Evolutionary conservation across 2,888 invertebrate genomes (phyloP).

Genomic region (Tholera decimalis): DNA sequence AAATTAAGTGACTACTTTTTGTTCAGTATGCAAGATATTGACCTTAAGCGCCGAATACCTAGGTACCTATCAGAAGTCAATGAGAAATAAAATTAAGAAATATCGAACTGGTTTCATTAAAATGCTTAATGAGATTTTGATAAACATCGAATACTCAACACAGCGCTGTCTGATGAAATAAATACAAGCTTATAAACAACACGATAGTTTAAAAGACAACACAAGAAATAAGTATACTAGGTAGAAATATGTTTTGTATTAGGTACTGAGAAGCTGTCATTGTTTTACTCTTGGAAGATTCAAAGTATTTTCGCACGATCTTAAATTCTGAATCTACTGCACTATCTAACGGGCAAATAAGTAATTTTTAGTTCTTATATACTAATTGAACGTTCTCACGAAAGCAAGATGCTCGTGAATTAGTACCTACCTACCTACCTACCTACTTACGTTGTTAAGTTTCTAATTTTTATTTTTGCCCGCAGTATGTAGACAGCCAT

Average conservation of each 20-base stretch:
- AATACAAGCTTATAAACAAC: slow-evolving; percentile 19
- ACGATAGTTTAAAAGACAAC: slow-evolving; percentile 5
- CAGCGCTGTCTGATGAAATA: slow-evolving; percentile 21
- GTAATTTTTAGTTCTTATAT: slow-evolving; percentile 59
- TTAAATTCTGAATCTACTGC: slow-evolving; percentile 71
- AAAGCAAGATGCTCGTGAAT: slow-evolving; percentile 64
- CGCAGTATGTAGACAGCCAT: slow-evolving; percentile 4
- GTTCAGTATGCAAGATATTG: slow-evolving; percentile 48
- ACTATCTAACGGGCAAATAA: slow-evolving; percentile 73
- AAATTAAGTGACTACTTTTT: slow-evolving; percentile 26
- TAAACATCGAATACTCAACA: slow-evolving; percentile 27
- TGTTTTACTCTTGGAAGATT: slow-evolving; percentile 51
- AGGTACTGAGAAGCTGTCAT: slow-evolving; percentile 38
- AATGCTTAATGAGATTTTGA: slow-evolving; percentile 28
- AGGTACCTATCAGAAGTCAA: slow-evolving; percentile 17
- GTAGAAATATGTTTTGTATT: slow-evolving; percentile 55
- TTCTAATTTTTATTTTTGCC: slow-evolving; percentile 59
- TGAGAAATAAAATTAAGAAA: slow-evolving; percentile 12
- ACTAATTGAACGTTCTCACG: slow-evolving; percentile 77
- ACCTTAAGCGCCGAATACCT: slow-evolving; percentile 37
- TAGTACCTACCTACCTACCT: too few species aligned
- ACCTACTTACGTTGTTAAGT: slow-evolving; percentile 61
- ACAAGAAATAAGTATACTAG: slow-evolving; percentile 36
- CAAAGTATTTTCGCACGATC: slow-evolving; percentile 79
- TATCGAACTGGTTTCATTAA: slow-evolving; percentile 45